Evolutionary conservation across 2,888 invertebrate species (phyloP).

Genomic region (Platycheirus albimanus): DNA sequence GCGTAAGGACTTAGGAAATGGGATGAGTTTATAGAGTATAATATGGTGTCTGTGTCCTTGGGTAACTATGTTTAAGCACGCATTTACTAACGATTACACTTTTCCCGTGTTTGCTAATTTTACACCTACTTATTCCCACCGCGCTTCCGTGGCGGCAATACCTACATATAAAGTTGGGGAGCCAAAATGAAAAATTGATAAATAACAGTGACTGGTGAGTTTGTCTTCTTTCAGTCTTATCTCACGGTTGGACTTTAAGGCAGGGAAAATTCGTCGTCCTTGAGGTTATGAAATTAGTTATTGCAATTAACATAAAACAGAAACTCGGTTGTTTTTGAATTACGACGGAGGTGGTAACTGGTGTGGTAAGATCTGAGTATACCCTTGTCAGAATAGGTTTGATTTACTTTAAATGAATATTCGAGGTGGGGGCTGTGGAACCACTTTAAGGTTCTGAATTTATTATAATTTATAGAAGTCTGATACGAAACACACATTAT

Average conservation of each 20-base stretch:
- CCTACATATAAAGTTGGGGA: background rate
- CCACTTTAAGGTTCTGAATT: too few relatives aligned
- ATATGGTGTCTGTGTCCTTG: slow-evolving; percentile 28
- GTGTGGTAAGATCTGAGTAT: too few relatives aligned
- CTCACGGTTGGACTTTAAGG: slow-evolving; percentile 15
- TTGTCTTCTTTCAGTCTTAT: slow-evolving; percentile 37
- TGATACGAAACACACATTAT: too few relatives aligned
- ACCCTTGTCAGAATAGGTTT: background rate
- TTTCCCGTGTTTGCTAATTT: slow-evolving; percentile 65
- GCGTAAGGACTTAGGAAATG: background rate
- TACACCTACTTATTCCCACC: slow-evolving; percentile 55
- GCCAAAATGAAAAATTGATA: slow-evolving; percentile 57
- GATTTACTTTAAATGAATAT: background rate
- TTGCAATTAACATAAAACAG: slow-evolving; percentile 23
- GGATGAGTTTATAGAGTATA: background rate
- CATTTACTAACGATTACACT: slow-evolving; percentile 58
- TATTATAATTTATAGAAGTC: too few relatives aligned
- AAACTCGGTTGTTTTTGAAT: slow-evolving; percentile 13
- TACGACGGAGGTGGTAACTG: background rate
- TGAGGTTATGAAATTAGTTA: too few relatives aligned
- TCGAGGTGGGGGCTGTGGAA: too few relatives aligned
- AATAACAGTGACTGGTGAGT: slow-evolving; percentile 50
- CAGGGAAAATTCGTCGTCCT: background rate
- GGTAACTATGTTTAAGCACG: slow-evolving; percentile 64
- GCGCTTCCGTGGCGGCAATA: slow-evolving; percentile 14